A percentile compares a stretch with the other conserved stretches of the same genome.
These are phyloP conservation scores for Leucosticte australis DNA, from an alignment of 2,113 vertebrate genomes.

Conservation along the genomic window DNA sequence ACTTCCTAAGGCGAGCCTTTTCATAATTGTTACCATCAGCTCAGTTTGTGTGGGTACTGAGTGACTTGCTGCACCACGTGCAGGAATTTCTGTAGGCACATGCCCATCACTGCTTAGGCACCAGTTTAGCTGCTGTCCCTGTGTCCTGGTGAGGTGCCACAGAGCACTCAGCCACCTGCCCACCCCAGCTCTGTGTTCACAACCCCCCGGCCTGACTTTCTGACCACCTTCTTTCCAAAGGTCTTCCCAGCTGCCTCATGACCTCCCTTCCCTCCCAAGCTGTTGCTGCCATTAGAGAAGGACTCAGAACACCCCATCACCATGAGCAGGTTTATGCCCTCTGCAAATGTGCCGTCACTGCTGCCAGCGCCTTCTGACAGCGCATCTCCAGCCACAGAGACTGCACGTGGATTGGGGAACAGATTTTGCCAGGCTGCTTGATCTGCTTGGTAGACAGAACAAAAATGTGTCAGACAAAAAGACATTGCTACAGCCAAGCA, in stretches of 20 bases:
- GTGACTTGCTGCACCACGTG: not conserved
- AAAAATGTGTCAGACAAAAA: not conserved
- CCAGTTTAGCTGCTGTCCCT: not conserved
- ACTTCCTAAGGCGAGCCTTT: not conserved
- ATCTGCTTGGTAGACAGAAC: not conserved
- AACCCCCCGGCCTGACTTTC: accelerated
- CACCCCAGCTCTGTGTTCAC: accelerated
- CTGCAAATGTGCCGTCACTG: not conserved
- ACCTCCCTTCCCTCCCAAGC: not conserved
- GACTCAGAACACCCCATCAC: not conserved
- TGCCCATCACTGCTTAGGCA: not conserved
- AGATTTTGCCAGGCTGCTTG: not conserved
- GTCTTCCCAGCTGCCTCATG: not conserved
- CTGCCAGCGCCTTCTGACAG: accelerated
- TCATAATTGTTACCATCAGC: not conserved
- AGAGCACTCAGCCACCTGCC: not conserved
- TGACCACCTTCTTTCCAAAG: not conserved
- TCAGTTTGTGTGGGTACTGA: not conserved
- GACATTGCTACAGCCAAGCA: not conserved
- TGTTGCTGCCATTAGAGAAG: not conserved
- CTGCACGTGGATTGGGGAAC: not conserved
- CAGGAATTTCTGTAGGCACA: not conserved
- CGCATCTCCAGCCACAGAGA: not conserved
- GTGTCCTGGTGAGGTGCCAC: not conserved
- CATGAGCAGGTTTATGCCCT: not conserved